Conservation (phyloP, 1,140 invertebrate species). For the Goniozus legneri region DNA sequence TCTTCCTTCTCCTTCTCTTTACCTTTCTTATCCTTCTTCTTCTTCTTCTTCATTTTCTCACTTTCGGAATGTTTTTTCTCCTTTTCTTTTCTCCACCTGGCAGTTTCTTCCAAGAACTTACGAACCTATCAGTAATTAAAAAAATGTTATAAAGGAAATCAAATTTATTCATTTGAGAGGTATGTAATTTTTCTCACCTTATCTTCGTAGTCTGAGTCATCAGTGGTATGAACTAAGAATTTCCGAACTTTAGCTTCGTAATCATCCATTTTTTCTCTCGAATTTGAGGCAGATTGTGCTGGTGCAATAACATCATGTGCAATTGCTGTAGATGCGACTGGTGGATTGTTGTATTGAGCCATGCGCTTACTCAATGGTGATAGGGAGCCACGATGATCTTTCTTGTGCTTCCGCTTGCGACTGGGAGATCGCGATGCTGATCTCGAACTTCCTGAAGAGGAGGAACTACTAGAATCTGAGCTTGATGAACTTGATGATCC, state of each 20-base stretch:
- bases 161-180: too few relatives aligned
- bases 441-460: constrained; percentile 63
- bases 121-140: constrained; percentile 54
- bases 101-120: constrained; percentile 76
- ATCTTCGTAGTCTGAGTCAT: constrained; percentile 78
- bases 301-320: constrained; percentile 61
- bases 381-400: constrained; percentile 64
- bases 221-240: constrained; percentile 74
- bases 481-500: constrained; percentile 59
- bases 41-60: constrained; percentile 69
- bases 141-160: background rate
- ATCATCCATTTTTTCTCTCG: constrained; percentile 56
- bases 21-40: constrained; percentile 65
- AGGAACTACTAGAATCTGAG: constrained; percentile 56
- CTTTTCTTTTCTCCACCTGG: constrained; percentile 69
- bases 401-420: constrained; percentile 66
- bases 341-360: constrained; percentile 58
- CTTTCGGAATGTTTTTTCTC: constrained; percentile 64
- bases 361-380: constrained; percentile 78
- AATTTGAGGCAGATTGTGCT: constrained; percentile 51
- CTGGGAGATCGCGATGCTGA: constrained; percentile 58
- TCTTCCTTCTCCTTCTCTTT: constrained; percentile 59
- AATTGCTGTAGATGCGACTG: constrained; percentile 50
- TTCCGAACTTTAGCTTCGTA: constrained; percentile 72
- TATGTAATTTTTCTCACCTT: too few relatives aligned